phyloP scores from a whole-genome alignment of 2,113 vertebrate genomes.

The Rissa tridactyla region DNA sequence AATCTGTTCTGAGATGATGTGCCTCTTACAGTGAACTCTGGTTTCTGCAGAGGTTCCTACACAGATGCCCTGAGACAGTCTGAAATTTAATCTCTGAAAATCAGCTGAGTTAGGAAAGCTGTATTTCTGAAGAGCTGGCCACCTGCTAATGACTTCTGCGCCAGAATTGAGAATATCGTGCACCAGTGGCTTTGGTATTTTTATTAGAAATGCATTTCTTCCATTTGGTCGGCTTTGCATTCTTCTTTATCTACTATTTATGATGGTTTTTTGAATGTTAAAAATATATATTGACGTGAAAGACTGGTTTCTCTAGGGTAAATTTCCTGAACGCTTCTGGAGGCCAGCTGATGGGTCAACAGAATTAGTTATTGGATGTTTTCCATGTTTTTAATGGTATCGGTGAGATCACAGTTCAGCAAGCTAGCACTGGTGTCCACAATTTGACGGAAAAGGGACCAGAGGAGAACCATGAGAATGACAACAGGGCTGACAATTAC shows the following conservation, averaged over 20 bases:
- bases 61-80: neutral
- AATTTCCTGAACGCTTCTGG: neutral
- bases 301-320: neutral
- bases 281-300: neutral
- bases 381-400: neutral
- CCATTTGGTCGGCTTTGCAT: neutral
- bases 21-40: neutral
- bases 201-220: neutral
- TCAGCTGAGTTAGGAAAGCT: constrained; percentile 39
- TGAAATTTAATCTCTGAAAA: constrained; percentile 57
- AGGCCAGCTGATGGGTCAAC: neutral
- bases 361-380: neutral
- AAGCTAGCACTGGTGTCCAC: neutral
- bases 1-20: neutral
- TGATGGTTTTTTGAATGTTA: neutral
- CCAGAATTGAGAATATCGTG: neutral
- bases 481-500: neutral
- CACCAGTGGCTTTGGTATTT: neutral
- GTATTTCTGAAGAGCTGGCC: constrained; percentile 35
- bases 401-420: neutral
- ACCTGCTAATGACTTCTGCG: constrained; percentile 20
- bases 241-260: neutral
- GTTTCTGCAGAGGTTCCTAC: constrained; percentile 14
- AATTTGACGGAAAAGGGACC: neutral
- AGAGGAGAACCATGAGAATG: neutral